Evolutionary conservation across 23 tunicate genomes (phyloP), one percentile per base, ranked within the genome.

Genomic region (Halocynthia aurantium): DNA sequence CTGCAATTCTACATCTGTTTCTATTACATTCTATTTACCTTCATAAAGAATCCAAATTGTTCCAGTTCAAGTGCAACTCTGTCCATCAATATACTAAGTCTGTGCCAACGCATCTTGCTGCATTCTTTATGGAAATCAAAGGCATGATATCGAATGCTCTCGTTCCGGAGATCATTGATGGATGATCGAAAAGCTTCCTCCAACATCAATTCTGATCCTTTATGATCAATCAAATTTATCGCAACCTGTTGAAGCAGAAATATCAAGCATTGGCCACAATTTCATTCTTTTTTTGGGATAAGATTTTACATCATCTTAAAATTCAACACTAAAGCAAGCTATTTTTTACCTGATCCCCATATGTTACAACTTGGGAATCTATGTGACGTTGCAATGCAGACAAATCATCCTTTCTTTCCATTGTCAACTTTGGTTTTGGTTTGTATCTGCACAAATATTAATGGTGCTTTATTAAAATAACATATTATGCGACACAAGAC

Each of bases 101-200:
- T 79, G 52, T 96, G 82, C 99, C 99, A 96, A 7, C 76, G 70
- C 76, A 75, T 90, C 70, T 63, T 71, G 31, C 97, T 89, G 58
- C 99, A 96, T 60, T 96, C 90, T 40, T 90, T 77, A 72, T 96
- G 99, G 66, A 96, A 96, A 65, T 96, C 99, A 62, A 96, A 96
- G 5, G 91, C 96, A 52, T 81, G 93, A 60, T 96, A 96, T 13
- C 52, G 49, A 51, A 91, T 57, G 18, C 81, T 70, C 67, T 87
- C 78, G 19, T 76, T 75, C 17, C 85, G 76, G 5, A 90, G 64
- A 51, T 78, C 73, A 21, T 86, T 82, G 10, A 92, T 77, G 31
- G 86, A 77, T 5, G 79, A 78, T 65, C 73, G 69, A 62, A 92
- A 92, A 6, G 87, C 98, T 61, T 80, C 70, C 52, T 90, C 98